Base-by-base conservation (phyloP, 2,888 invertebrate genomes). In the Nematopogon swammerdamellus region DNA sequence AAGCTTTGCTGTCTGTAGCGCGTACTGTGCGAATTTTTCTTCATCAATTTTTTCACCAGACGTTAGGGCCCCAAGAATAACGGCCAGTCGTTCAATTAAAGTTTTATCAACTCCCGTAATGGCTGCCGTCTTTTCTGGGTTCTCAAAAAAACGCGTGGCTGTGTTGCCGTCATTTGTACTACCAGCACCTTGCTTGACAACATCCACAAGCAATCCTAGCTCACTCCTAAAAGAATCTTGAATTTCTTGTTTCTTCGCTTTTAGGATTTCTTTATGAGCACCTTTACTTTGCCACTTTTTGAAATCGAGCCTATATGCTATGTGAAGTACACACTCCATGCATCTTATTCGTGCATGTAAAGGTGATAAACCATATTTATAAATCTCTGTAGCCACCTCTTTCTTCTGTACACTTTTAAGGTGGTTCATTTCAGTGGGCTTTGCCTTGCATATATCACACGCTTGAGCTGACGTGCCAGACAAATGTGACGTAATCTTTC, bases 261-360 rank as follows among this genome's bases (percentile, higher is more conserved):
- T 19, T 5, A 50, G 52, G 44, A 51, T 48, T 49, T 53, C 20
- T 49, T 55, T 56, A 29, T 57, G 51, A 6, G 52, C 46, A 25
- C 50, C 52, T 51, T 55, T 52, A 44, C 54, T 54, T 53, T 54
- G 53, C 58, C 58, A 57, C 45, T 54, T 55, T 47, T 58, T 49
- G 25, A 55, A 51, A 17, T 36, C 36, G 3, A 36, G 8, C 36
- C 36, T 36, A 36, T 36, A 36, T 8, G 56, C 49, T 44, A 59
- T 30, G 48, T 59, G 56, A 18, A 60, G 51, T 19, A 58, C 44
- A 51, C 56, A 59, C 52, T 61, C 59, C 51, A 59, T 57, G 17
- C 54, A 54, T 17, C 59, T 53, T 43, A 60, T 58, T 56, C 56
- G 57, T 18, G 48, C 54, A 57, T 59, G 59, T 36, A 59, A 49